Evolutionary conservation across 2,113 vertebrate genomes (phyloP).

Genomic region (Hydrochoerus hydrochaeris): DNA sequence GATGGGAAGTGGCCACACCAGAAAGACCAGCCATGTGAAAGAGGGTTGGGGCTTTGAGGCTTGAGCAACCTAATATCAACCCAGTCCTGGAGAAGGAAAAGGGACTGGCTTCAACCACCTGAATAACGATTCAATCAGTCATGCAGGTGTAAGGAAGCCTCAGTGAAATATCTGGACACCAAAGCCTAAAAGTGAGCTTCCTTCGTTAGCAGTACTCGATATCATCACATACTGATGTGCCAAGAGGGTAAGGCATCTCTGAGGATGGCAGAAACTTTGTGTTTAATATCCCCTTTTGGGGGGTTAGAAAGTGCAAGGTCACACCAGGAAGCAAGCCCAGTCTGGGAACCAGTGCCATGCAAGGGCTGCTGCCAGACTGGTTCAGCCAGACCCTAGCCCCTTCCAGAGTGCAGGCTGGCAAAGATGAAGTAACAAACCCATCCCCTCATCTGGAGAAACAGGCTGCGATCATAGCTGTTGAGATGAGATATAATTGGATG

Average conservation of each 20-base stretch:
- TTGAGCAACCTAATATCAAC: not conserved
- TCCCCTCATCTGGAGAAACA: too few relatives aligned
- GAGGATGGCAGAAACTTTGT: not conserved
- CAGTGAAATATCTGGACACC: not conserved
- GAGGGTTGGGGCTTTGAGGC: not conserved
- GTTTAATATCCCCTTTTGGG: not conserved
- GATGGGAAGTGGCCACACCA: not conserved
- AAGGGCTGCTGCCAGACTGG: too few relatives aligned
- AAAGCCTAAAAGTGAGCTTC: not conserved
- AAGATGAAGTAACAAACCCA: too few relatives aligned
- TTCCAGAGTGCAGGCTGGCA: too few relatives aligned
- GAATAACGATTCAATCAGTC: not conserved
- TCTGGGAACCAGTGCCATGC: too few relatives aligned
- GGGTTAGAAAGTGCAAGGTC: too few relatives aligned
- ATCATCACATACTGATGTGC: not conserved
- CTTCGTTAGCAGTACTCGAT: not conserved
- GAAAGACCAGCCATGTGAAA: not conserved
- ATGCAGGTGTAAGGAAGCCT: not conserved
- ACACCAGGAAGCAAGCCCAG: too few relatives aligned
- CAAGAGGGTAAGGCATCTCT: not conserved
- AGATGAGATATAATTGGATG: too few relatives aligned
- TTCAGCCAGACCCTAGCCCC: too few relatives aligned
- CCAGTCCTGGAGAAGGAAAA: not conserved
- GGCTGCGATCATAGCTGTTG: too few relatives aligned
- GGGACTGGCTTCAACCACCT: not conserved